Percentiles rank a stretch among this genome's conserved stretches.
phyloP scores from a whole-genome alignment of 64 coral and sea anemone species.

The Astreopora myriophthalma region DNA sequence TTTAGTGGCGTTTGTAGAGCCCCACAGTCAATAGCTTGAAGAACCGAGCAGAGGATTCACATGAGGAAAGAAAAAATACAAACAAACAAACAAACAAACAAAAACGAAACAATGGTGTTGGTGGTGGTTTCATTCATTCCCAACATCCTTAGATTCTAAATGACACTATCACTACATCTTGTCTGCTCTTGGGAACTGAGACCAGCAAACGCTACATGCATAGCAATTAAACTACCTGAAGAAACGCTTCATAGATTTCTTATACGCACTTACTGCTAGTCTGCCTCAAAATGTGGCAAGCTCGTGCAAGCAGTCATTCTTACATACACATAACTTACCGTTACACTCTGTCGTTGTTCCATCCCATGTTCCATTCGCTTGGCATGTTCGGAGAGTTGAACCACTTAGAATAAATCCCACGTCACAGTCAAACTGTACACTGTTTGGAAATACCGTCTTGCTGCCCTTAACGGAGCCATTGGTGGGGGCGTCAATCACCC shows the following conservation, averaged over 20 bases:
- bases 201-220: no score
- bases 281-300: no score
- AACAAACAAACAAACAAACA: background rate
- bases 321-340: background rate
- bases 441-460: slow-evolving; percentile 58
- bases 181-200: no score
- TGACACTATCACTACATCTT: no score
- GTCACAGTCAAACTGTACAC: slow-evolving; percentile 61
- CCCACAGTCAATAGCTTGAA: slow-evolving; percentile 58
- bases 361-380: slow-evolving; percentile 55
- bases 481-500: background rate
- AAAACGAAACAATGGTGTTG: no score
- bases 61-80: background rate
- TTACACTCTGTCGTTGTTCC: slow-evolving; percentile 53
- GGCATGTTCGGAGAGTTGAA: slow-evolving; percentile 24
- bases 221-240: no score
- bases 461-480: slow-evolving; percentile 42
- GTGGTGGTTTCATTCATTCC: no score
- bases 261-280: no score
- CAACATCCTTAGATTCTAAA: no score
- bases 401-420: slow-evolving; percentile 69
- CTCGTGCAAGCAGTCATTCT: no score
- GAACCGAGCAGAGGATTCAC: no score
- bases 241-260: no score
- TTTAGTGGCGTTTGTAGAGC: slow-evolving; percentile 20